These are phyloP conservation scores for Drosophila seguyi DNA, from an alignment of 1,140 invertebrate species.

Conservation along the genomic window DNA sequence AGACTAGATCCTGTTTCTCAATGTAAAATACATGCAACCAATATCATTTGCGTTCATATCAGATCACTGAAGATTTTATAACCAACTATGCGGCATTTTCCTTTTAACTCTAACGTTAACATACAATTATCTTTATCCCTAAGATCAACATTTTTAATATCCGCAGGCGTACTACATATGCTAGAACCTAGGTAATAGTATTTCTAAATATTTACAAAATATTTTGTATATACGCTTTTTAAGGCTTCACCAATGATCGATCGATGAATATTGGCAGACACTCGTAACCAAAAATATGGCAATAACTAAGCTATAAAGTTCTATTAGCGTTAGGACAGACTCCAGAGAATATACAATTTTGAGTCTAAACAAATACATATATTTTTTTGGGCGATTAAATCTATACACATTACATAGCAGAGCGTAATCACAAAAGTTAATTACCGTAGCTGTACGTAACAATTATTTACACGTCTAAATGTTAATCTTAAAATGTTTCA, in stretches of 20 bases:
- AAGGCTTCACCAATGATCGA: constrained; percentile 72
- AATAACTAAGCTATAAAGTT: constrained; percentile 78
- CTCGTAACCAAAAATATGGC: constrained; percentile 73
- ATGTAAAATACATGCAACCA: constrained; percentile 42
- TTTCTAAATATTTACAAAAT: constrained; percentile 83
- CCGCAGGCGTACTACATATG: constrained; percentile 30
- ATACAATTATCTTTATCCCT: neutral
- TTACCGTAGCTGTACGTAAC: constrained; percentile 50
- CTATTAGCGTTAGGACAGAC: constrained; percentile 67
- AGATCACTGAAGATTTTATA: constrained; percentile 56
- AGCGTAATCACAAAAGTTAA: constrained; percentile 58
- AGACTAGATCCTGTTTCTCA: constrained; percentile 52
- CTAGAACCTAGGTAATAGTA: constrained; percentile 62
- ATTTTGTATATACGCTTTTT: constrained; percentile 82
- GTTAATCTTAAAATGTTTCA: constrained; percentile 69
- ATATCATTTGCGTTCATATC: constrained; percentile 82
- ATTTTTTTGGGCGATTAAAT: constrained; percentile 75
- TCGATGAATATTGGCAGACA: constrained; percentile 47
- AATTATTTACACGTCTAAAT: constrained; percentile 83
- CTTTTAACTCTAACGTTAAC: constrained; percentile 22
- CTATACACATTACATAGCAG: constrained; percentile 48
- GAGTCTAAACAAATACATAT: constrained; percentile 50
- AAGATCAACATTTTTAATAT: constrained; percentile 13
- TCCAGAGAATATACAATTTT: constrained; percentile 56
- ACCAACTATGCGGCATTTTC: constrained; percentile 35